These are phyloP conservation scores for Tyrophagus putrescentiae DNA, from an alignment of 1,140 invertebrate species.

Conservation along the genomic window DNA sequence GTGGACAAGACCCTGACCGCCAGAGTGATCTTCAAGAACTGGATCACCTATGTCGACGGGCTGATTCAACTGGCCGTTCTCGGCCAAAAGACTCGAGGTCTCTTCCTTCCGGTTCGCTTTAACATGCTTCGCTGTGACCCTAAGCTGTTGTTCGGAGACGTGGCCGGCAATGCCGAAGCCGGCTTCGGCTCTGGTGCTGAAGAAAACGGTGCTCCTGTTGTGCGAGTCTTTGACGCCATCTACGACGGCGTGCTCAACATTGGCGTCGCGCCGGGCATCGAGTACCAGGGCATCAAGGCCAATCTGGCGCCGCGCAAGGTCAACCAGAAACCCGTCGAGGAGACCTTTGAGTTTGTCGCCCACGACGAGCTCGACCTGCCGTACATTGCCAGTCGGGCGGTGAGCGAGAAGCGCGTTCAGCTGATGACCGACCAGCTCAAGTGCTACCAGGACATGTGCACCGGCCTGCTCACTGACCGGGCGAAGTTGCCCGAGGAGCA, in stretches of 20 bases:
- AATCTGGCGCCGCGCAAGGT: constrained; percentile 62
- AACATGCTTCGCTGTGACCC: constrained; percentile 44
- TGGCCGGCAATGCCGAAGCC: neutral
- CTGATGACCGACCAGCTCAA: neutral
- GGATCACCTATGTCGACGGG: constrained; percentile 42
- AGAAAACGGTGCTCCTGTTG: constrained; percentile 35
- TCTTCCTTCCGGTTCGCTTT: constrained; percentile 73
- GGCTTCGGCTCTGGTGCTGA: constrained; percentile 25
- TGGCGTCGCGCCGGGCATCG: constrained; percentile 17
- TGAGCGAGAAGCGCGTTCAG: neutral
- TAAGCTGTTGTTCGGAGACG: neutral
- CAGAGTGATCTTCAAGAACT: constrained; percentile 35
- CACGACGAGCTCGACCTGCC: constrained; percentile 12
- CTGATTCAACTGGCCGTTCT: constrained; percentile 40
- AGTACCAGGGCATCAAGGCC: constrained; percentile 62
- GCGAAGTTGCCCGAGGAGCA: neutral
- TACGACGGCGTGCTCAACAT: constrained; percentile 15
- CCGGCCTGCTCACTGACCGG: neutral
- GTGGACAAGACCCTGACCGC: neutral
- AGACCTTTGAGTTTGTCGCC: constrained; percentile 18
- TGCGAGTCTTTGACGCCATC: constrained; percentile 33
- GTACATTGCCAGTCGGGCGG: neutral
- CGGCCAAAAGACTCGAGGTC: constrained; percentile 47
- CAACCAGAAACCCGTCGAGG: constrained; percentile 3
- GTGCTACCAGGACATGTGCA: neutral